phyloP scores from a whole-genome alignment of 2,888 invertebrate genomes.

The Pelosia muscerda region DNA sequence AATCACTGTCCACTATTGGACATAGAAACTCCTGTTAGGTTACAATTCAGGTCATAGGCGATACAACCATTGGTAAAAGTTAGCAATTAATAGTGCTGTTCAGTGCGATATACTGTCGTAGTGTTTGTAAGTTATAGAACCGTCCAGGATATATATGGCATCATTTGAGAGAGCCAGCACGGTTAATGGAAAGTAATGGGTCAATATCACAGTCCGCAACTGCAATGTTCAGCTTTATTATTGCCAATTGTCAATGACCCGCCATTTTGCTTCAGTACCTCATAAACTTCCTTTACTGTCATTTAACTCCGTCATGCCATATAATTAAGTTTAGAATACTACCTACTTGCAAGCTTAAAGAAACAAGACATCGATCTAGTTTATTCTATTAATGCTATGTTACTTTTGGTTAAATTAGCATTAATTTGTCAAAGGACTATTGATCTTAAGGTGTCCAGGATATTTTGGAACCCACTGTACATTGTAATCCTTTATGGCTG shows the following conservation, averaged over 20 bases:
- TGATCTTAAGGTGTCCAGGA: no score
- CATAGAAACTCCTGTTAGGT: no score
- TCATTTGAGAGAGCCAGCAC: neutral
- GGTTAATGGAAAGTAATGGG: neutral
- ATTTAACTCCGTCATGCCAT: no score
- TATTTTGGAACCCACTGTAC: no score
- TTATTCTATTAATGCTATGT: no score
- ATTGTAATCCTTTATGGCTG: no score
- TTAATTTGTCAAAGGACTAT: no score
- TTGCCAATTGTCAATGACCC: neutral
- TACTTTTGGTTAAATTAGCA: no score
- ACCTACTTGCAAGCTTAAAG: no score
- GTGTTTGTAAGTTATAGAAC: neutral
- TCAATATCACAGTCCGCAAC: neutral
- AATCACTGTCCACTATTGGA: no score
- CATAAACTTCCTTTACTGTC: neutral
- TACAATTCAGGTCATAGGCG: neutral
- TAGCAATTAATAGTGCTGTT: neutral
- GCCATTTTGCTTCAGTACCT: neutral
- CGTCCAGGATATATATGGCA: neutral
- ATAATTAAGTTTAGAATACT: no score
- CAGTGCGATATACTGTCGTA: neutral
- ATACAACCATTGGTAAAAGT: neutral
- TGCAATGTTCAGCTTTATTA: neutral
- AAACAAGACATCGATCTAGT: no score